phyloP scores from a whole-genome alignment of 1,140 invertebrate species.

The Subanguina moxae region DNA sequence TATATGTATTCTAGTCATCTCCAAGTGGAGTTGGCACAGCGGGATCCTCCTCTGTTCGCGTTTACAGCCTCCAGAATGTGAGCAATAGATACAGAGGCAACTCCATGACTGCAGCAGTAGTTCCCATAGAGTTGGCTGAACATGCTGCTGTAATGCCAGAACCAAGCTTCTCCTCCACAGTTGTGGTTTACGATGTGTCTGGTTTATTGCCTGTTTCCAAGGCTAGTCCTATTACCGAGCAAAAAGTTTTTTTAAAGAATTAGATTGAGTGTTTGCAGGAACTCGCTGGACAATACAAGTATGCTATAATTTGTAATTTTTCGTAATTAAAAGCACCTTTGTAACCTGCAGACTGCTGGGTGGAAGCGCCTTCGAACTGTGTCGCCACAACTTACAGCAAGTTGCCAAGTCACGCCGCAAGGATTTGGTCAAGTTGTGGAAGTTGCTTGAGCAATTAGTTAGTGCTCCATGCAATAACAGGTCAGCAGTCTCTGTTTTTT shows the following conservation, averaged over 20 bases:
- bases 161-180: slow-evolving; percentile 26
- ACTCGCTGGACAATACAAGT: slow-evolving; percentile 21
- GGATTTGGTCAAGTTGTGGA: slow-evolving; percentile 27
- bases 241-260: too few relatives aligned
- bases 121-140: not conserved
- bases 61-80: not conserved
- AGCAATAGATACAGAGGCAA: not conserved
- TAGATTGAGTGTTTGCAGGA: not conserved
- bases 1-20: not conserved
- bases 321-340: not conserved
- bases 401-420: slow-evolving; percentile 4
- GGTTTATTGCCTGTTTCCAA: slow-evolving; percentile 21
- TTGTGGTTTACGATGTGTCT: slow-evolving; percentile 25
- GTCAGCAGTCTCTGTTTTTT: too few relatives aligned
- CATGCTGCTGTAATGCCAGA: slow-evolving; percentile 25
- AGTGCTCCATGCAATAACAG: not conserved
- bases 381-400: slow-evolving; percentile 29
- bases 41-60: not conserved
- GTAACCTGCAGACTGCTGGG: slow-evolving; percentile 17
- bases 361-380: slow-evolving; percentile 17
- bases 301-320: not conserved
- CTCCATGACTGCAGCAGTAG: not conserved
- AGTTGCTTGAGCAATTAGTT: slow-evolving; percentile 29
- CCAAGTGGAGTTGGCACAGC: not conserved
- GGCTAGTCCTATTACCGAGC: too few relatives aligned